Conservation (phyloP, 1,140 invertebrate genomes). For the Leptestheria dahalacensis region DNA sequence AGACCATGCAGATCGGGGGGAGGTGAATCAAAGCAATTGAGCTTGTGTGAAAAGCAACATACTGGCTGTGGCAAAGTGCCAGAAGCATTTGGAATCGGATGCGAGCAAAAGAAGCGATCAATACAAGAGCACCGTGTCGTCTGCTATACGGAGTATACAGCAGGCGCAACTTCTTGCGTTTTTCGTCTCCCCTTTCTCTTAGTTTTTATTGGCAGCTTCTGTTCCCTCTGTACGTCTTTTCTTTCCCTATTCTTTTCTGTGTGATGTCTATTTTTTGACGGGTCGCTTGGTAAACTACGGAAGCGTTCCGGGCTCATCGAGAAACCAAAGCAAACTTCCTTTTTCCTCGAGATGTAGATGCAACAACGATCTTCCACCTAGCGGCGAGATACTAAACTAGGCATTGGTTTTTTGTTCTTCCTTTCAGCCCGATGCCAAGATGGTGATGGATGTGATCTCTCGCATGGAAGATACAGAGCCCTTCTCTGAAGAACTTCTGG, state of each 20-base stretch:
- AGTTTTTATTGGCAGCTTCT: background rate
- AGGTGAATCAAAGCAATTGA: too few species aligned
- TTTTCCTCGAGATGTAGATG: too few species aligned
- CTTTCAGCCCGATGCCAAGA: conserved; percentile 70
- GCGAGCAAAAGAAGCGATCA: background rate
- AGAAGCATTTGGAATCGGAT: background rate
- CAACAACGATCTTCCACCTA: background rate
- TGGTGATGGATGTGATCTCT: conserved; percentile 53
- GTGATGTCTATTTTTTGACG: background rate
- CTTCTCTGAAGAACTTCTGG: conserved; percentile 57
- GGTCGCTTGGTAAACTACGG: background rate
- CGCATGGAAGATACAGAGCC: conserved; percentile 51
- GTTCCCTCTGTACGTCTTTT: too few species aligned
- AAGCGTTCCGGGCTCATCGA: too few species aligned
- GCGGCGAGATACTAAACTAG: background rate
- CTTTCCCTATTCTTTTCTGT: too few species aligned
- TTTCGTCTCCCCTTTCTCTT: background rate
- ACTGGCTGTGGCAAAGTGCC: background rate
- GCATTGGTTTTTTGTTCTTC: background rate
- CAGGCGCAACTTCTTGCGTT: background rate
- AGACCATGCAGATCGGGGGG: too few species aligned
- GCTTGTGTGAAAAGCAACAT: too few species aligned
- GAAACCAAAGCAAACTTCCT: too few species aligned
- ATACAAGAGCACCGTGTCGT: background rate
- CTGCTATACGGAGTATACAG: background rate